Conservation (phyloP, 2,113 vertebrate genomes). For the Ceyx melanurus region DNA sequence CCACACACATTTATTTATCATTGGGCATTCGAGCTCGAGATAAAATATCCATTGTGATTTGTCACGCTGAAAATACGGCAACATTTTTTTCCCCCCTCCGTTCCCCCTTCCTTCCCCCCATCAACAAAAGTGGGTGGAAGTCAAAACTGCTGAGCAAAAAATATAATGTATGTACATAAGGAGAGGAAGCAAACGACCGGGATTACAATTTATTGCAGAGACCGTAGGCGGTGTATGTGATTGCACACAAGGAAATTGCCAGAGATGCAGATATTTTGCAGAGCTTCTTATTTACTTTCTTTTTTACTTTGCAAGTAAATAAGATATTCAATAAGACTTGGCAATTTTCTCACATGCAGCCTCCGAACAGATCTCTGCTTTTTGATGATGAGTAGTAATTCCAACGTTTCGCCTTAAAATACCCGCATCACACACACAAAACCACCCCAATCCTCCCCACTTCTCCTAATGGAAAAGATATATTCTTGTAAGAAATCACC, state of each 20-base stretch:
- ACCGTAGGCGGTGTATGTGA: neutral
- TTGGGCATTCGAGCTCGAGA: neutral
- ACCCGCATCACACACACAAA: neutral
- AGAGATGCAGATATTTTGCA: constrained; percentile 46
- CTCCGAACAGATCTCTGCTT: neutral
- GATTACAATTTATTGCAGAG: constrained; percentile 29
- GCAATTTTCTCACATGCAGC: constrained; percentile 48
- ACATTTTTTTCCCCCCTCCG: neutral
- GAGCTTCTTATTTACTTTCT: constrained; percentile 37
- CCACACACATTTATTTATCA: neutral
- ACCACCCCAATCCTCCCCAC: neutral
- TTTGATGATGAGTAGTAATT: constrained; percentile 37
- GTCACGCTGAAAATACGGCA: neutral
- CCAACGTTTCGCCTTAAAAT: neutral
- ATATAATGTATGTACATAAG: neutral
- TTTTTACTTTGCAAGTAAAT: constrained; percentile 26
- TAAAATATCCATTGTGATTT: neutral
- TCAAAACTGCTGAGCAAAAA: constrained; percentile 25
- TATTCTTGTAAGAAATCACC: neutral
- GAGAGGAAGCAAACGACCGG: neutral
- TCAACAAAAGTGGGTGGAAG: constrained; percentile 16
- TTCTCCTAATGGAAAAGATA: constrained; percentile 23
- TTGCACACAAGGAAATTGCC: constrained; percentile 52
- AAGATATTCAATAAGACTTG: constrained; percentile 2
- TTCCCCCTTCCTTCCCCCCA: neutral